Evolutionary conservation across 64 coral and sea anemone genomes (phyloP), one percentile per base, ranked within the genome.

Genomic region (Montipora efflorescens): DNA sequence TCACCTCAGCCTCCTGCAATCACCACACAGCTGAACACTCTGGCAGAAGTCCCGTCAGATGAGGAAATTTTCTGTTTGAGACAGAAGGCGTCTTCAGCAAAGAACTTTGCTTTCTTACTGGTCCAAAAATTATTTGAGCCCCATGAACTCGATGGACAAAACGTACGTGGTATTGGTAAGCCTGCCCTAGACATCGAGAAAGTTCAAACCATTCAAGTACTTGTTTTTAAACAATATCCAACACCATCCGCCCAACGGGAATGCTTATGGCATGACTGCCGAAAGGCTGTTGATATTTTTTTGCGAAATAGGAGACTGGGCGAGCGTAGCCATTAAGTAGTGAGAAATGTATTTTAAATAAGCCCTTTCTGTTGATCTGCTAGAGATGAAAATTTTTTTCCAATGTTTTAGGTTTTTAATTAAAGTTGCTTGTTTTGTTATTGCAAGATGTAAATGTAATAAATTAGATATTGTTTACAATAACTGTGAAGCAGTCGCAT

Each of bases 271-370:
- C 59, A 61, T 46, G 62, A 67, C 43, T 86, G 82, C 61, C 55
- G 61, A 25, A 86, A 68, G 62, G 82, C 62, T 19, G 67, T 86
- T n/a, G 59, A 86, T 23, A 67, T 64, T 45, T 86, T 69, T 15
- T 44, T 86, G 64, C 36, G 28, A 5, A 68, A 69, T 8, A 86
- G 55, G 11, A 86, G 71, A 2, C 51, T 53, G 23, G 13, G 23
- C n/a, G 70, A 73, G 16, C 70, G 70, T 22, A 28, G n/a, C 6
- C 70, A 73, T 13, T 10, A 73, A 28, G 6, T 73, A 23, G 61
- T 12, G 61, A 66, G 15, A 66, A 66, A 66, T 66, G 61, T 18
- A 18, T 13, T 66, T 66, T 66, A 53, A 53, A 53, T 53, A 53
- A 53, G 51, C 51, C 51, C 51, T 53, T 53, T 53, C 51, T 53